phyloP scores from a whole-genome alignment of 2,113 vertebrate species.

The Phyllostomus discolor region DNA sequence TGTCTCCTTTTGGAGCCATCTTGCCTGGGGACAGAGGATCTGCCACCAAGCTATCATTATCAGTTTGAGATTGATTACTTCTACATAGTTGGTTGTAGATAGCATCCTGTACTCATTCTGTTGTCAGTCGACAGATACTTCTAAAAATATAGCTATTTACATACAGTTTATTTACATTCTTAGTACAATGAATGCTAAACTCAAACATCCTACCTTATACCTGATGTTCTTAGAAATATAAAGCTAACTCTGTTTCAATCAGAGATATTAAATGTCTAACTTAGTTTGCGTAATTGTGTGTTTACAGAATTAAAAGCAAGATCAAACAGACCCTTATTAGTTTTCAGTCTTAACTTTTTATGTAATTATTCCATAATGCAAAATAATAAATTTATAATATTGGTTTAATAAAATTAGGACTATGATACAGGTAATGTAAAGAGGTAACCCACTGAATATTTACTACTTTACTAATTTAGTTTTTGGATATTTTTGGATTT shows the following conservation, averaged over 20 bases:
- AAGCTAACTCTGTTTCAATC: background rate
- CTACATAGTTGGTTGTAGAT: background rate
- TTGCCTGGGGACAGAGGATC: no score
- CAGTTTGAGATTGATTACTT: background rate
- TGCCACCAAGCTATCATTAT: no score
- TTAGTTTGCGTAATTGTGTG: background rate
- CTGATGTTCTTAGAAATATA: constrained; percentile 36
- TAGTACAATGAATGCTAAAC: background rate
- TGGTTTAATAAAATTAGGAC: background rate
- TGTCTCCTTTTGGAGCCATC: no score
- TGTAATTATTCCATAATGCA: background rate
- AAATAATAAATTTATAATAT: constrained; percentile 22
- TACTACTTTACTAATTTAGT: background rate
- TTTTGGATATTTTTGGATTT: constrained; percentile 18
- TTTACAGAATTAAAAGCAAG: constrained; percentile 18
- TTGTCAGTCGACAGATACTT: background rate
- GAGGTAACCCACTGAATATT: background rate
- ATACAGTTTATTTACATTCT: background rate
- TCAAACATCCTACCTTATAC: background rate
- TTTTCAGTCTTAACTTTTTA: constrained; percentile 41
- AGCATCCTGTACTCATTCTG: background rate
- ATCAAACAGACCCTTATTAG: background rate
- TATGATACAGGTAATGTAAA: background rate
- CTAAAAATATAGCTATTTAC: no score
- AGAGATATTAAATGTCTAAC: constrained; percentile 8